Evolutionary conservation across 1,140 invertebrate genomes (phyloP).

Genomic region (Calycopis cecrops): DNA sequence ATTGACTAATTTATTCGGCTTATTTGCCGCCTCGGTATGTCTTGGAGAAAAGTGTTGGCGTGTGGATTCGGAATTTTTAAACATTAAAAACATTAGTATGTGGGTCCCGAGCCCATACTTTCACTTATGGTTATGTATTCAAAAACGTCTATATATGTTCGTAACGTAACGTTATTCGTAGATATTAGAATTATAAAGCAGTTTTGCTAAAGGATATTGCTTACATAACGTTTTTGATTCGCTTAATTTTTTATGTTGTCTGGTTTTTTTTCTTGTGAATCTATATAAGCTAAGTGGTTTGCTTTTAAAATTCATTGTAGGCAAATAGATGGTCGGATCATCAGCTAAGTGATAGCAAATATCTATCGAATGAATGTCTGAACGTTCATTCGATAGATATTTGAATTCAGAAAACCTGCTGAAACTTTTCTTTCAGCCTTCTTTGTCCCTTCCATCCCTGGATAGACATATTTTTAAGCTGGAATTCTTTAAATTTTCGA

Average conservation of each 20-base stretch:
- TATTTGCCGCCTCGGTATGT: constrained; percentile 57
- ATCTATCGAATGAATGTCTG: no score
- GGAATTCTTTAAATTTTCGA: no score
- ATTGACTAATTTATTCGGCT: constrained; percentile 66
- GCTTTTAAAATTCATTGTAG: no score
- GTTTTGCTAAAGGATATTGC: constrained; percentile 20
- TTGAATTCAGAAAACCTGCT: no score
- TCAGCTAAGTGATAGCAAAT: no score
- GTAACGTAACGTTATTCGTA: constrained; percentile 58
- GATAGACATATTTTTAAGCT: no score
- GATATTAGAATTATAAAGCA: constrained; percentile 34
- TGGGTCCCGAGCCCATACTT: constrained; percentile 58
- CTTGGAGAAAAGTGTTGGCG: constrained; percentile 61
- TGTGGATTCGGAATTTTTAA: constrained; percentile 65
- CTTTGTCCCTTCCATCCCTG: no score
- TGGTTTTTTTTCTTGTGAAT: background rate
- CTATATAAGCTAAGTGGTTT: no score
- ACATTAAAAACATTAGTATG: constrained; percentile 71
- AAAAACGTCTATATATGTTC: constrained; percentile 60
- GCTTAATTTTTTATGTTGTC: no score
- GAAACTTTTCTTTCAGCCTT: no score
- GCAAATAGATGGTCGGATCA: no score
- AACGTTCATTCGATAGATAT: no score
- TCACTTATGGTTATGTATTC: constrained; percentile 71
- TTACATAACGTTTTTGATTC: background rate